These are phyloP conservation scores for Triplophysa yarkandensis DNA, from an alignment of 2,797 vertebrate genomes.

Conservation along the genomic window DNA sequence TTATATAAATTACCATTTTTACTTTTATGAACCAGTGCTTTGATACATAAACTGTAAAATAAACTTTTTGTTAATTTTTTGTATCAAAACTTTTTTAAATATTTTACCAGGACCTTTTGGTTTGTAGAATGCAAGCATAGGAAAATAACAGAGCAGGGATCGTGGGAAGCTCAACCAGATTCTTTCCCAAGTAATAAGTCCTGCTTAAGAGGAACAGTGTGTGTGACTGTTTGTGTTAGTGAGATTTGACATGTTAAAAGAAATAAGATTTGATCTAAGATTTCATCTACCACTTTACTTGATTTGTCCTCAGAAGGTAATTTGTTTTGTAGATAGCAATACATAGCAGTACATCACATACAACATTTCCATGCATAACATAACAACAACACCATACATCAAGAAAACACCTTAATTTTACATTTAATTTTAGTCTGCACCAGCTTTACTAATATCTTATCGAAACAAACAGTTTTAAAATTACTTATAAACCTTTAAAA, in stretches of 20 bases:
- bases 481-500: not conserved
- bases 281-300: no score
- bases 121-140: constrained; percentile 45
- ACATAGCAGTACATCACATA: no score
- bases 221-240: not conserved
- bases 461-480: not conserved
- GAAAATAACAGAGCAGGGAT: constrained; percentile 36
- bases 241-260: not conserved
- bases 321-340: no score
- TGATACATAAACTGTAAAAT: no score
- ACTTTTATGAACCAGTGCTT: no score
- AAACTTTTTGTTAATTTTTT: not conserved
- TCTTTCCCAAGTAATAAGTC: constrained; percentile 34
- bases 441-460: no score
- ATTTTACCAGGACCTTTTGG: constrained; percentile 63
- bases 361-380: no score
- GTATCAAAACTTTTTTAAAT: not conserved
- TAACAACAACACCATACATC: no score
- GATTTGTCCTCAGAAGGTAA: no score
- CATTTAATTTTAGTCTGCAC: not conserved
- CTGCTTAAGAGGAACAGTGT: constrained; percentile 11
- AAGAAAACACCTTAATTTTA: no score
- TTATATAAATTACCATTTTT: no score
- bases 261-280: no score
- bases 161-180: constrained; percentile 57